Conservation (phyloP, 2,797 vertebrate genomes). For the Enoplosus armatus region DNA sequence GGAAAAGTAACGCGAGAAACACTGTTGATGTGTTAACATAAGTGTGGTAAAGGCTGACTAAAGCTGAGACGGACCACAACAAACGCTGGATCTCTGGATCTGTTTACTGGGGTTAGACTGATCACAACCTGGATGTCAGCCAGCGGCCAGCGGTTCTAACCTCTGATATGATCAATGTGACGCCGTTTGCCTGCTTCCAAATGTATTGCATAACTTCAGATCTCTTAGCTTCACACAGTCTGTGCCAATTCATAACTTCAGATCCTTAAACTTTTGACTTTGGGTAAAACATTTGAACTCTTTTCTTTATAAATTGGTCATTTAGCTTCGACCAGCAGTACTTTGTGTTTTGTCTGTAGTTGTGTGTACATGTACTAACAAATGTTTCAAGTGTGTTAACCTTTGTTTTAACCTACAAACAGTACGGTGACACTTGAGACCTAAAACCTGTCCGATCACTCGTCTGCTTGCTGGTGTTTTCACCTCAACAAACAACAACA, state of each 20-base stretch:
- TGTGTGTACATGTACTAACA: neutral
- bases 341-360: neutral
- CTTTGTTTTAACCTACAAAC: neutral
- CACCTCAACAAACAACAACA: neutral
- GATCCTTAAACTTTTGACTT: neutral
- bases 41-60: neutral
- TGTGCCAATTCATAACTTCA: neutral
- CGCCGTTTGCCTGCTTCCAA: neutral
- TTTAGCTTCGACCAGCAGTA: neutral
- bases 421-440: too few relatives aligned
- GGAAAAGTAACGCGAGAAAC: neutral
- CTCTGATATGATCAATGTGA: neutral
- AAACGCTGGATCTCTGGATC: neutral
- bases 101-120: neutral
- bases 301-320: neutral
- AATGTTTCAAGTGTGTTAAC: neutral
- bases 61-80: slow-evolving; percentile 5
- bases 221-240: neutral
- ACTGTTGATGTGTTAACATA: neutral
- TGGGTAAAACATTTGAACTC: neutral
- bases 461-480: neutral
- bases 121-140: neutral
- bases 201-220: neutral
- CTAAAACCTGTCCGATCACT: neutral
- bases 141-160: neutral